Conservation (phyloP, 2,113 vertebrate species). For the Megaceryle maxima region DNA sequence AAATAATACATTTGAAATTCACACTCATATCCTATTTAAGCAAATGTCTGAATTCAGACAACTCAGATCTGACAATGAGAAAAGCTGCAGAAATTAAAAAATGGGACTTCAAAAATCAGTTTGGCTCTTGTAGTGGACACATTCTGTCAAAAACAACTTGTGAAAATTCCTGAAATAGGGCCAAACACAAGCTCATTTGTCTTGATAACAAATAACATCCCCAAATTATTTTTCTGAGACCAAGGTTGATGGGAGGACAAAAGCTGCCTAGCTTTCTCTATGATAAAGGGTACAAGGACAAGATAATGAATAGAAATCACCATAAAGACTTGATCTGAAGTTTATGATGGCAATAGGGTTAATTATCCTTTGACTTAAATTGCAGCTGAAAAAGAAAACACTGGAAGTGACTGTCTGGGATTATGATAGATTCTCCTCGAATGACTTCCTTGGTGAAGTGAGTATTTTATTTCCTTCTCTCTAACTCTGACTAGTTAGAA, state of each 20-base stretch:
- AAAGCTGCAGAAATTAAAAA: neutral
- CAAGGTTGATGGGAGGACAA: neutral
- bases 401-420: conserved; percentile 99
- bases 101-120: neutral
- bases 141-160: neutral
- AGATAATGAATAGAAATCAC: neutral
- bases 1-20: neutral
- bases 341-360: neutral
- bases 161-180: neutral
- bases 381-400: conserved; percentile 97
- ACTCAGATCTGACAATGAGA: neutral
- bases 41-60: neutral
- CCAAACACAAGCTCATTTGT: neutral
- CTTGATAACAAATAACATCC: neutral
- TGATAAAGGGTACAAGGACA: neutral
- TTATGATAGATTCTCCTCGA: conserved; percentile 97
- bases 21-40: neutral
- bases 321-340: neutral
- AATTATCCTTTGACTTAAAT: conserved; percentile 62
- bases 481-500: neutral
- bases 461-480: conserved; percentile 63
- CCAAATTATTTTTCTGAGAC: neutral
- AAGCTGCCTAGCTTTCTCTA: neutral
- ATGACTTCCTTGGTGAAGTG: conserved; percentile 98
- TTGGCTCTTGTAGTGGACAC: neutral